Evolutionary conservation across 2,797 vertebrate genomes (phyloP).

Genomic region (Muscicapa striata): DNA sequence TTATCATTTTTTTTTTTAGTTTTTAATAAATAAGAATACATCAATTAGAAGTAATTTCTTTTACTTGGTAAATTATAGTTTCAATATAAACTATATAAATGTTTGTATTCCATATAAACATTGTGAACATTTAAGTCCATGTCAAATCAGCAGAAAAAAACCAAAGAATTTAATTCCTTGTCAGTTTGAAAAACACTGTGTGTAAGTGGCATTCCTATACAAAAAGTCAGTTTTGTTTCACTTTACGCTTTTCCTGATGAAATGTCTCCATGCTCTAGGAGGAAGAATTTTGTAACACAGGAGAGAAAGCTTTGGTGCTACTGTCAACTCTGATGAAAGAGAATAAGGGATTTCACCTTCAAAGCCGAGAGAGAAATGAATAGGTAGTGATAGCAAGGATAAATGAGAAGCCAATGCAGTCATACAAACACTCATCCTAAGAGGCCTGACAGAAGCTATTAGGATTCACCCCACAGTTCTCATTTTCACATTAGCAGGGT

Average conservation of each 20-base stretch:
- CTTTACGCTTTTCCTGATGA: neutral
- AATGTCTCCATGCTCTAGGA: neutral
- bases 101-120: neutral
- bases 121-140: neutral
- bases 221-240: neutral
- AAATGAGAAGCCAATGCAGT: conserved; percentile 62
- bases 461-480: conserved; percentile 64
- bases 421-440: conserved; percentile 54
- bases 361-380: conserved; percentile 61
- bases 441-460: conserved; percentile 53
- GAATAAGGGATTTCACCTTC: conserved; percentile 68
- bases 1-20: neutral
- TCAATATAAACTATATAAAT: neutral
- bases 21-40: neutral
- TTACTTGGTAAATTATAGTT: neutral
- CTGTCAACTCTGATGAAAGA: conserved; percentile 67
- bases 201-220: neutral
- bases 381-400: conserved; percentile 57
- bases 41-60: neutral
- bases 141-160: neutral
- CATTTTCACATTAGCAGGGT: conserved; percentile 46
- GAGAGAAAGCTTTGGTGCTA: conserved; percentile 2
- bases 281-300: neutral
- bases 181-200: neutral
- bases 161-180: neutral